Evolutionary conservation across 1,140 invertebrate species (phyloP), one percentile per base, ranked within the genome.

Genomic region (Mizuhopecten yessoensis): DNA sequence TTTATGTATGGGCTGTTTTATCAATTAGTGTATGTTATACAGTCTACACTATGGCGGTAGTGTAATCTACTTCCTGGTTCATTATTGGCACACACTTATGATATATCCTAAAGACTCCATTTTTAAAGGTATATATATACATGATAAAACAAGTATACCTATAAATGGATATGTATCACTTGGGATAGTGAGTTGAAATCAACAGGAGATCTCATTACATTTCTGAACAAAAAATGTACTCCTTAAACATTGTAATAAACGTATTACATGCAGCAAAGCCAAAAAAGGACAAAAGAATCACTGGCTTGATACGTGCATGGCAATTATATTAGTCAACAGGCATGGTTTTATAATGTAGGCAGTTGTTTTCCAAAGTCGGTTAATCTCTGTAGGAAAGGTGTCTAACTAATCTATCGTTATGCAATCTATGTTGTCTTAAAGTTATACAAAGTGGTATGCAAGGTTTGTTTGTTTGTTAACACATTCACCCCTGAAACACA

Each of bases 31-130:
- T n/a, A n/a, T n/a, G n/a, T n/a, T n/a, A n/a, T n/a, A n/a, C n/a
- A n/a, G n/a, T n/a, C n/a, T n/a, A n/a, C n/a, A n/a, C n/a, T n/a
- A n/a, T n/a, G n/a, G n/a, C n/a, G n/a, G n/a, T n/a, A n/a, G n/a
- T n/a, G n/a, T 39, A 15, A 45, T 45, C 17, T 45, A 75, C 57
- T 75, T 75, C 57, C 57, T 75, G 57, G 57, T 75, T 75, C 57
- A 75, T 29, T 29, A 29, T n/a, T 75, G 3, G n/a, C 17, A 15
- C 23, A 9, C 57, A 75, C 57, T 75, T 17, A 39, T 45, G 17
- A 45, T 45, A 20, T 45, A 1, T 17, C 42, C 45, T 20, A 20
- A n/a, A 23, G 13, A 57, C 57, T n/a, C 57, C 15, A 75, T 75
- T 29, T 75, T 45, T 45, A 45, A 45, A 45, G 42, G 42, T 45